Percentiles rank a stretch among this genome's conserved stretches.
Evolutionary conservation across 2,113 vertebrate genomes (phyloP).

Genomic region (Parus major): DNA sequence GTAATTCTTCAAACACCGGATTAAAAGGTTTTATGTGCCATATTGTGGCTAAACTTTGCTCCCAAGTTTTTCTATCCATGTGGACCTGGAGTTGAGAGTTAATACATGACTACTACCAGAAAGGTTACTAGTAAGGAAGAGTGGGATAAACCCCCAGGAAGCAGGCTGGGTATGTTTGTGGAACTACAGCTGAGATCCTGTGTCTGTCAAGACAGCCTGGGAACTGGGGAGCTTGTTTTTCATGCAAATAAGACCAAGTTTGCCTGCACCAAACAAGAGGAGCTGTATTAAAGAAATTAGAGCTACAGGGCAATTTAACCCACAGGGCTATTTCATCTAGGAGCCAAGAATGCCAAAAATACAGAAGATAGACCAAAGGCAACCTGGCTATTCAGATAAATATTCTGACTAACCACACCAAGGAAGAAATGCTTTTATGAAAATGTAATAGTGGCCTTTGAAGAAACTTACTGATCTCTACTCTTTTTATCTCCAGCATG

Average conservation of each 20-base stretch:
- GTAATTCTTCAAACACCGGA: background rate
- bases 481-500: background rate
- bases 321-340: slow-evolving; percentile 29
- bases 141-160: background rate
- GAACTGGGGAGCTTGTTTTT: background rate
- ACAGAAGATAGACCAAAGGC: slow-evolving; percentile 17
- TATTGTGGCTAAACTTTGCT: background rate
- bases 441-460: slow-evolving; percentile 27
- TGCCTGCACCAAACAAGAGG: background rate
- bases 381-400: slow-evolving; percentile 21
- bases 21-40: background rate
- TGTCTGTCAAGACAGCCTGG: background rate
- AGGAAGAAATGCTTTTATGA: slow-evolving; percentile 38
- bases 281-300: slow-evolving; percentile 31
- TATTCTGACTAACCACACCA: slow-evolving; percentile 19
- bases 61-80: background rate
- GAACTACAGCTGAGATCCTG: background rate
- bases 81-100: background rate
- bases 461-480: slow-evolving; percentile 18
- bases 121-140: background rate
- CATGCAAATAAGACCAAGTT: background rate
- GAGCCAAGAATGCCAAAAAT: slow-evolving; percentile 27
- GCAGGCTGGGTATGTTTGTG: background rate
- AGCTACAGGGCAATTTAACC: slow-evolving; percentile 6
- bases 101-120: background rate